Percentiles rank a stretch among this genome's conserved stretches.
phyloP scores from a whole-genome alignment of 2,797 vertebrate genomes.

The Morus bassanus region DNA sequence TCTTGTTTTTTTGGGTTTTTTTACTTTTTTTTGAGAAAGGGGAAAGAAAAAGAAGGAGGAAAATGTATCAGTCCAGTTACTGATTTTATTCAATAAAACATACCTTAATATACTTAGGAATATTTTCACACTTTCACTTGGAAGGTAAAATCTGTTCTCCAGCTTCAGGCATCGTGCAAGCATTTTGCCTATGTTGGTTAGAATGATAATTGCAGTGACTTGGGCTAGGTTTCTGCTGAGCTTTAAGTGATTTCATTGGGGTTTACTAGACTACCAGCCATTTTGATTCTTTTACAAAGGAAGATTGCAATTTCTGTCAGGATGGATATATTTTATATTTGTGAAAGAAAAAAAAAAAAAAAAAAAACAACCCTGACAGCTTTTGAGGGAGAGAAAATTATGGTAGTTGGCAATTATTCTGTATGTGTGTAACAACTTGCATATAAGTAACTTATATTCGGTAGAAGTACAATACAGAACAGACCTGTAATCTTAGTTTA shows the following conservation, averaged over 20 bases:
- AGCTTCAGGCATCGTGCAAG: not conserved
- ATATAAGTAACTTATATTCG: not conserved
- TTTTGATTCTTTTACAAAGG: not conserved
- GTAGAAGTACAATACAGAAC: not conserved
- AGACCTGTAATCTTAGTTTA: not conserved
- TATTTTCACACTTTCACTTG: not conserved
- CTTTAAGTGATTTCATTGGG: not conserved
- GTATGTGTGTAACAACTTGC: not conserved
- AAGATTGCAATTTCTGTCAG: not conserved
- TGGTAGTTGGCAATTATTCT: not conserved
- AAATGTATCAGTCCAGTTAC: not conserved
- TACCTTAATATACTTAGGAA: not conserved
- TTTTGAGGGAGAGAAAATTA: not conserved
- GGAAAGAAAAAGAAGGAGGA: rapidly evolving
- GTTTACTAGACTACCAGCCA: not conserved
- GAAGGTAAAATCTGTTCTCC: not conserved
- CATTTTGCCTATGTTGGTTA: not conserved
- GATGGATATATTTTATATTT: not conserved
- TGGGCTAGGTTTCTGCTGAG: not conserved
- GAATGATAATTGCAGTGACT: not conserved
- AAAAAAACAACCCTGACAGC: not conserved
- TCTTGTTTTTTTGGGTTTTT: too few relatives aligned
- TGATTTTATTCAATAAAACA: not conserved
- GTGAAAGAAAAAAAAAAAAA: not conserved
- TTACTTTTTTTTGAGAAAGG: not conserved